These are phyloP conservation scores for Gonatopus flavifemur DNA, from an alignment of 1,140 invertebrate genomes.

Conservation along the genomic window DNA sequence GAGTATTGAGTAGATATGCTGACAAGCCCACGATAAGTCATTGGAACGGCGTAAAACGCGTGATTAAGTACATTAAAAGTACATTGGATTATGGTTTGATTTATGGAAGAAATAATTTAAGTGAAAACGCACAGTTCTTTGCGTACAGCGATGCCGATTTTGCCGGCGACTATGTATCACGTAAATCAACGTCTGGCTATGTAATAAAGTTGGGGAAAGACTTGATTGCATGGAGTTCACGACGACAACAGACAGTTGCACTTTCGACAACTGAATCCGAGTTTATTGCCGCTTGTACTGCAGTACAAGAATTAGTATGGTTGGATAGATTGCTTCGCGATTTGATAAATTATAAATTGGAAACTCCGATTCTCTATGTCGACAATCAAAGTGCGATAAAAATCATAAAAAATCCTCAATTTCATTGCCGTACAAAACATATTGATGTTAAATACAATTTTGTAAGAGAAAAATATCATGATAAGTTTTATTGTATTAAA, in stretches of 20 bases:
- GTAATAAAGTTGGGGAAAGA: conserved; percentile 29
- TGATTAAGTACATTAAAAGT: conserved; percentile 16
- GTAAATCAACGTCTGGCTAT: conserved; percentile 38
- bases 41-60: conserved; percentile 23
- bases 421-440: conserved; percentile 39
- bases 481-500: conserved; percentile 12
- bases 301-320: conserved; percentile 45
- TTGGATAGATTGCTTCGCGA: conserved; percentile 26
- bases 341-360: not conserved
- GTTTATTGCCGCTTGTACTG: conserved; percentile 39
- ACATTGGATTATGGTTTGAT: conserved; percentile 28
- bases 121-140: too few species aligned
- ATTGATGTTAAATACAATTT: conserved; percentile 46
- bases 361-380: conserved; percentile 23
- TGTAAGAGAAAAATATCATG: conserved; percentile 31
- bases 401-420: conserved; percentile 42
- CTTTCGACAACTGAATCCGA: conserved; percentile 54
- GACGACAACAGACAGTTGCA: conserved; percentile 46
- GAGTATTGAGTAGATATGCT: conserved; percentile 23
- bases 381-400: conserved; percentile 46
- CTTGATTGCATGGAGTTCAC: conserved; percentile 39
- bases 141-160: conserved; percentile 38
- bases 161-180: conserved; percentile 28
- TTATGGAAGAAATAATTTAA: conserved; percentile 22
- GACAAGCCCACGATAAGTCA: conserved; percentile 8